Base-by-base conservation (phyloP, 2,888 invertebrate genomes). In the Ornithoptera priamus region DNA sequence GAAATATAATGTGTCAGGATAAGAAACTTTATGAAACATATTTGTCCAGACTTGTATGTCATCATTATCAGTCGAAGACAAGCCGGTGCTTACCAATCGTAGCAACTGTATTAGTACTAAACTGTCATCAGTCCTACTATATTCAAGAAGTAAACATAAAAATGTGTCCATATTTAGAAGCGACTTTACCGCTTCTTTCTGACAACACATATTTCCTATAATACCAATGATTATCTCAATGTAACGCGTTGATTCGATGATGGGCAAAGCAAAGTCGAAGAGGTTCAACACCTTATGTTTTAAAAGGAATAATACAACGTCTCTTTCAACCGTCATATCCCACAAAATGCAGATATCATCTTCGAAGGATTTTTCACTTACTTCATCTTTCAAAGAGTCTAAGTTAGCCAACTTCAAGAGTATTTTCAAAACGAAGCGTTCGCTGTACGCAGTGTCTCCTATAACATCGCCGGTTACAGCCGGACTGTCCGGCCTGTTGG, bases 181-280 rank as follows among this genome's bases (percentile, higher is more conserved):
- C 36, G 89, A 87, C 66, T 91, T 85, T 22, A 95, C 93, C 3
- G 95, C 93, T 72, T 93, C 93, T 70, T 93, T 90, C 71, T 95
- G 93, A 77, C 96, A 95, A 72, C 96, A 95, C 94, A 98, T 95
- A 85, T 98, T 98, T 1, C 96, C 97, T 71, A 97, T 91, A 68
- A 97, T 96, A 8, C 98, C 98, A 20, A 98, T 89, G 56, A 97
- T 89, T 75, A 98, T 96, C 92, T 98, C 98, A 64, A 94, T 93
- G 53, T 96, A 89, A 74, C 97, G 93, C 15, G 94, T 93, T 57
- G 95, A 93, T 64, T 93, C 92, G 0, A 95, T 93, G 18, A 86
- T 85, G 62, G 92, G 89, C 63, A 95, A 80, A 0, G 93, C 93
- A 70, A 94, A 92, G 74, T 93, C 90, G 20, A 95, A 94, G 22